Conservation (phyloP, 2,113 vertebrate species). For the Ancistrus triradiatus region DNA sequence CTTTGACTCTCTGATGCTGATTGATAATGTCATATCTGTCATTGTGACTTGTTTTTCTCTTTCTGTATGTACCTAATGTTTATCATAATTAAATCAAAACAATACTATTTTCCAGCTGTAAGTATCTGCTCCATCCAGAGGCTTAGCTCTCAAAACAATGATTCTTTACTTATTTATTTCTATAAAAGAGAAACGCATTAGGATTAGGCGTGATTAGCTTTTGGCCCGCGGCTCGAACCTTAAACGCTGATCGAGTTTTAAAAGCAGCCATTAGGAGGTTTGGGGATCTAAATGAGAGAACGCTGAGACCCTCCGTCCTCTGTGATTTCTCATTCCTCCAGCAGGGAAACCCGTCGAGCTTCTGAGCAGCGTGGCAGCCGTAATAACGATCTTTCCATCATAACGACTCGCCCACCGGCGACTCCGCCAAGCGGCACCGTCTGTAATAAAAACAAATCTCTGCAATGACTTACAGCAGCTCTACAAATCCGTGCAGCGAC, state of each 20-base stretch:
- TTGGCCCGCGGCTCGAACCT: slow-evolving; percentile 40
- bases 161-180: slow-evolving; percentile 14
- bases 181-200: slow-evolving; percentile 23
- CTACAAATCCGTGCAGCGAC: slow-evolving; percentile 5
- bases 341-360: slow-evolving; percentile 21
- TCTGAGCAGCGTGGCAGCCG: too few relatives aligned
- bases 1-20: too few relatives aligned
- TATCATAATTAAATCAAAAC: too few relatives aligned
- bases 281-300: slow-evolving; percentile 31
- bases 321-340: slow-evolving; percentile 33
- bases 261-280: slow-evolving; percentile 39
- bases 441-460: slow-evolving; percentile 32
- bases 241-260: slow-evolving; percentile 40
- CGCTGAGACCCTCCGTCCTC: slow-evolving; percentile 20
- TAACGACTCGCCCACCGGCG: slow-evolving; percentile 15
- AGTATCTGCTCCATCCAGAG: slow-evolving; percentile 14
- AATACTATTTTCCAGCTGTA: too few relatives aligned
- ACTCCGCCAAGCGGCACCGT: slow-evolving; percentile 25
- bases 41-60: too few relatives aligned
- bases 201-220: slow-evolving; percentile 36
- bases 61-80: too few relatives aligned
- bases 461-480: neutral
- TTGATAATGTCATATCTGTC: too few relatives aligned
- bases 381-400: too few relatives aligned
- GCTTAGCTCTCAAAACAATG: slow-evolving; percentile 3